A percentile compares a stretch with the other conserved stretches of the same genome.
Conservation (phyloP, 2,113 vertebrate species). For the Heterotilapia buettikoferi region DNA sequence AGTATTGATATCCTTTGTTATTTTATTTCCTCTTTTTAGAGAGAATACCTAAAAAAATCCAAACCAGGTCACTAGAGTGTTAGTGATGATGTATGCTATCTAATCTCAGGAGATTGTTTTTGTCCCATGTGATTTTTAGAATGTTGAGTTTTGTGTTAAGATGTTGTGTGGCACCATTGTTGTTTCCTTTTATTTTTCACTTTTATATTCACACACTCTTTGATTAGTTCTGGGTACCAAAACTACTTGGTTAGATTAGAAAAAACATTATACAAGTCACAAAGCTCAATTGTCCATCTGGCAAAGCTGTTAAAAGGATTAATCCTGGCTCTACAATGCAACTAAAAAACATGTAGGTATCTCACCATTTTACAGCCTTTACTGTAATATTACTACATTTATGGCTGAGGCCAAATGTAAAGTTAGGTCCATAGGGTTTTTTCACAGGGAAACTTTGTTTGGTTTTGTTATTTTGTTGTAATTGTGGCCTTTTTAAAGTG, state of each 20-base stretch:
- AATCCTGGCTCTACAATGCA: background rate
- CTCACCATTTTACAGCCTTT: background rate
- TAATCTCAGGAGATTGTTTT: too few species aligned
- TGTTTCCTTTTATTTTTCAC: background rate
- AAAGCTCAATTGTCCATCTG: background rate
- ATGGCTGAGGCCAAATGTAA: background rate
- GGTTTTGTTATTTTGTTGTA: background rate
- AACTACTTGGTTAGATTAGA: background rate
- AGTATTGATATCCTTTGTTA: background rate
- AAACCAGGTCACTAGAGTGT: background rate
- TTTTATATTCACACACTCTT: background rate
- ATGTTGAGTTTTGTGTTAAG: background rate
- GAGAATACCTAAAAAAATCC: background rate
- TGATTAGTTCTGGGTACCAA: background rate
- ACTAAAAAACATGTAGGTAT: background rate
- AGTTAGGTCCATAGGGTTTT: background rate
- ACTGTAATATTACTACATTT: background rate
- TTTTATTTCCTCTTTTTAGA: background rate
- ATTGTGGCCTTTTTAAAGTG: background rate
- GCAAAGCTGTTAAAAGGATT: background rate
- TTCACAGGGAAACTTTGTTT: background rate
- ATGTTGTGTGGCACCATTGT: background rate
- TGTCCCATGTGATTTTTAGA: background rate
- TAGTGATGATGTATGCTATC: background rate
- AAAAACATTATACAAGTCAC: background rate